Percentiles rank a stretch among this genome's conserved stretches.
These are phyloP conservation scores for Trypoxylus dichotomus DNA, from an alignment of 1,140 invertebrate species.

Conservation along the genomic window DNA sequence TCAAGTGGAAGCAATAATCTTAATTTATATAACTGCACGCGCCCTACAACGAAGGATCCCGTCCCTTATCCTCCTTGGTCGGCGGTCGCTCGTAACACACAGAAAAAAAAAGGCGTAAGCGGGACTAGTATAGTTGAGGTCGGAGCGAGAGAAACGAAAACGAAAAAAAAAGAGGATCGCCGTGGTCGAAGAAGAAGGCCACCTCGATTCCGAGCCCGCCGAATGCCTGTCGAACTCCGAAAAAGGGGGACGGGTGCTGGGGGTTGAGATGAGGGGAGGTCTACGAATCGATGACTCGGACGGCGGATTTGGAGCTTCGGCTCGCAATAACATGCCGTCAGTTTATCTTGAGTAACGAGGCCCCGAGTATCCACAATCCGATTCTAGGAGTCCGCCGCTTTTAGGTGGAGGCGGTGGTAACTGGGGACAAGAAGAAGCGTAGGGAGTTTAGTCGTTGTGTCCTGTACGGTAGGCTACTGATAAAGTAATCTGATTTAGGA, in stretches of 20 bases:
- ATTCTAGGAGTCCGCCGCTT: too few relatives aligned
- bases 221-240: background rate
- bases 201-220: background rate
- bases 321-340: background rate
- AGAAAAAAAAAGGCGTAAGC: background rate
- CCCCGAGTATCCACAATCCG: background rate
- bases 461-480: background rate
- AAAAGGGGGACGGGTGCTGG: background rate
- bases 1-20: constrained; percentile 6
- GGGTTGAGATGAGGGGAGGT: too few relatives aligned
- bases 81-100: background rate
- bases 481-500: background rate
- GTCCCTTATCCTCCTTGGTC: background rate
- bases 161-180: background rate
- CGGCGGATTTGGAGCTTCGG: background rate
- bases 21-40: background rate
- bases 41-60: background rate
- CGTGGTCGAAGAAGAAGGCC: background rate
- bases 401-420: background rate
- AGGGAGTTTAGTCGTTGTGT: background rate
- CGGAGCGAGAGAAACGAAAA: background rate
- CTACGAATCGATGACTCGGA: background rate
- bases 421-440: background rate
- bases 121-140: background rate
- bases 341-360: background rate